Conservation (phyloP, 37 sponge, comb jelly and placozoan genomes). For the Diacarnus erythraeanus region DNA sequence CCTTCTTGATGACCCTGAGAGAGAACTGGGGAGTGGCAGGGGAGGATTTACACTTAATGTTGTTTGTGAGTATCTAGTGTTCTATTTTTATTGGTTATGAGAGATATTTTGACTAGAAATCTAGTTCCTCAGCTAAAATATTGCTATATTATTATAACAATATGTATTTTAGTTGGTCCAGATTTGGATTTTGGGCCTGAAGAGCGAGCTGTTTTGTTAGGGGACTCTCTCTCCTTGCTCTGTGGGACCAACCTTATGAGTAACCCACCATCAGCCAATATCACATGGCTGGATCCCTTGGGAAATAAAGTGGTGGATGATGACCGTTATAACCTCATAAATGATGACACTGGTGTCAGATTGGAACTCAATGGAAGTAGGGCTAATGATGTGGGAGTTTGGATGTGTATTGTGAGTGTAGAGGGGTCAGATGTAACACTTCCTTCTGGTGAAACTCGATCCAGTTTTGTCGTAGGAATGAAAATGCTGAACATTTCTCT, state of each 20-base stretch:
- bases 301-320: background rate
- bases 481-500: background rate
- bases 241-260: slow-evolving; percentile 35
- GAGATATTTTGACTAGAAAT: background rate
- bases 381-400: background rate
- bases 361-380: background rate
- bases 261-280: slow-evolving; percentile 17
- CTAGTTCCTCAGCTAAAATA: no score
- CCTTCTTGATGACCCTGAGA: background rate
- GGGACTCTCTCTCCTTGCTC: slow-evolving; percentile 1
- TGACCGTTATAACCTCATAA: background rate
- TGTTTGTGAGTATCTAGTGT: background rate
- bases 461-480: background rate
- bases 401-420: slow-evolving; percentile 8
- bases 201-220: background rate
- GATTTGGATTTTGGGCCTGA: background rate
- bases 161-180: slow-evolving; percentile 16
- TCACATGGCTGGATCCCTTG: background rate
- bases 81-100: background rate
- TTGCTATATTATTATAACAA: no score
- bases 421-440: background rate
- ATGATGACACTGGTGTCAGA: slow-evolving; percentile 11
- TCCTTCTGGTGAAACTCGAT: background rate
- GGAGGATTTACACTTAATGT: background rate
- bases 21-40: background rate